Evolutionary conservation across 2,888 invertebrate species (phyloP), one percentile per base, ranked within the genome.

Genomic region (Cataglyphis livida): DNA sequence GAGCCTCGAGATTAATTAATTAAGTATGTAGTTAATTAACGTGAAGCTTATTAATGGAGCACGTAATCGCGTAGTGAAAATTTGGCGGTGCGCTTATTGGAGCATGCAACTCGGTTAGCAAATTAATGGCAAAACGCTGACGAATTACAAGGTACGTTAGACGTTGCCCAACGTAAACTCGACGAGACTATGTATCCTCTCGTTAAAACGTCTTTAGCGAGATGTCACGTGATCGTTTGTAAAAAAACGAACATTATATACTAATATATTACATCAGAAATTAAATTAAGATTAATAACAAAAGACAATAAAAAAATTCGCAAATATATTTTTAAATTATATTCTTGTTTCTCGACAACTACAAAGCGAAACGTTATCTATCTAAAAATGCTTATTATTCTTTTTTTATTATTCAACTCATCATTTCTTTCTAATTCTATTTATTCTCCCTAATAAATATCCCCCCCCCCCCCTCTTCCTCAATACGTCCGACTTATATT

Each of bases 41-140:
- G 54, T 70, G 76, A 76, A 70, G 76, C 54, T 76, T 76, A 76
- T 76, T 76, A 76, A 76, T 76, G 71, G 71, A 76, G 76, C 76
- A 54, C 70, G 70, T 76, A 76, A 76, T 76, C 76, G 54, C 71
- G 28, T 25, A 28, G 51, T 68, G 51, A 38, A 76, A 76, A 76
- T 76, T 76, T 41, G 76, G 71, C 54, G 76, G 35, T 76, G 70
- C 21, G 74, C 54, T 76, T 70, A 76, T 70, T 70, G 71, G 76
- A 21, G 54, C 71, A 54, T 76, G 76, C 68, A 76, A 76, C 71
- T 76, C 21, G 51, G 70, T 76, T 76, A 76, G 76, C 54, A 76
- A 76, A 76, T 76, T 76, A 68, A 76, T 70, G 54, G 76, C 76
- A 76, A 76, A 76, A 76, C 54, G 38, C 71, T 70, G 70, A 76